phyloP scores from a whole-genome alignment of 2,797 vertebrate genomes.

The Darevskia mixta region DNA sequence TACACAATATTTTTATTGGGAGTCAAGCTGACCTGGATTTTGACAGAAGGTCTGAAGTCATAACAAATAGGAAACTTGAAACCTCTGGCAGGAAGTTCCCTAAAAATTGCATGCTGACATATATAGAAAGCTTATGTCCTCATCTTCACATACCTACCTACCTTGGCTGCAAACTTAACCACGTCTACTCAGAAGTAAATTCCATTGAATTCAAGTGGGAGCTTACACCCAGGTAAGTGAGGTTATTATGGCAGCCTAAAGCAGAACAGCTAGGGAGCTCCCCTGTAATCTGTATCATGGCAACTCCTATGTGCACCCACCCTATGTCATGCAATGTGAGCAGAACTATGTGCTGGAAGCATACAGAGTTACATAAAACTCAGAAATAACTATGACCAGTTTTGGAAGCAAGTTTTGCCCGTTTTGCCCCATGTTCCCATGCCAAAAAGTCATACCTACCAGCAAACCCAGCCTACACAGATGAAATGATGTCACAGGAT shows the following conservation, averaged over 20 bases:
- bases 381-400: not conserved
- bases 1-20: conserved; percentile 8
- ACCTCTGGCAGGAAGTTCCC: not conserved
- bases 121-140: too few species aligned
- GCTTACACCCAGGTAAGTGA: too few species aligned
- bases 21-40: not conserved
- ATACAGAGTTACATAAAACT: not conserved
- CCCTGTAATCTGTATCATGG: not conserved
- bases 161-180: too few species aligned
- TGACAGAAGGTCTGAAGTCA: not conserved
- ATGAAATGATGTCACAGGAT: not conserved
- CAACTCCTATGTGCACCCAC: not conserved
- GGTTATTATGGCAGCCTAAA: too few species aligned
- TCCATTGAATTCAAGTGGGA: too few species aligned
- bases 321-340: not conserved
- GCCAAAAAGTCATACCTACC: not conserved
- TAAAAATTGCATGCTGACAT: not conserved
- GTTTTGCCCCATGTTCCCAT: not conserved
- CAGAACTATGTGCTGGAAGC: not conserved
- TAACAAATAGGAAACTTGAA: not conserved
- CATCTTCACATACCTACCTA: not conserved
- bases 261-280: not conserved
- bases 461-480: not conserved
- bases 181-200: too few species aligned
- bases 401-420: not conserved